A percentile compares a stretch with the other conserved stretches of the same genome.
These are phyloP conservation scores for Ranitomeya imitator DNA, from an alignment of 2,113 vertebrate genomes.

Conservation along the genomic window DNA sequence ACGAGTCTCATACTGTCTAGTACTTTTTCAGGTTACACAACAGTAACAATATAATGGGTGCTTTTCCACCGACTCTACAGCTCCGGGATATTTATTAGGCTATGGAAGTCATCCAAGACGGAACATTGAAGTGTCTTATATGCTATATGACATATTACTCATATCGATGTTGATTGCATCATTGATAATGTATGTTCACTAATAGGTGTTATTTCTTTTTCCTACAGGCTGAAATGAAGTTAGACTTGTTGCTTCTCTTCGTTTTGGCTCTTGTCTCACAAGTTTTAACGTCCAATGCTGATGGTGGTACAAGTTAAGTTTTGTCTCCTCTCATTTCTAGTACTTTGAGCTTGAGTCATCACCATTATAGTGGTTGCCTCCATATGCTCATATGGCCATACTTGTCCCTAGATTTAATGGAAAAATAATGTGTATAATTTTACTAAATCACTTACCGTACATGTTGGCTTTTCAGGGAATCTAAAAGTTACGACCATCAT, in stretches of 20 bases:
- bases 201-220: neutral
- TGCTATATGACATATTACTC: neutral
- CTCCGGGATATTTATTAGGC: no score
- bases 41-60: no score
- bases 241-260: neutral
- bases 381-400: no score
- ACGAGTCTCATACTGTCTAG: no score
- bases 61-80: no score
- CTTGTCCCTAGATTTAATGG: no score
- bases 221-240: slow-evolving; percentile 8
- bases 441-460: neutral
- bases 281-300: neutral
- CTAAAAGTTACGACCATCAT: neutral
- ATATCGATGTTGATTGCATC: neutral
- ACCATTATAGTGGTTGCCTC: no score
- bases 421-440: no score
- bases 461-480: neutral
- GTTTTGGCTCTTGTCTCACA: neutral
- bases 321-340: slow-evolving; percentile 2
- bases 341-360: neutral
- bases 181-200: neutral
- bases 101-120: no score
- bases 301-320: slow-evolving; percentile 11
- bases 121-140: no score
- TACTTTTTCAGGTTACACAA: no score